Conservation (phyloP, 2,888 invertebrate species). For the Deilephila elpenor region DNA sequence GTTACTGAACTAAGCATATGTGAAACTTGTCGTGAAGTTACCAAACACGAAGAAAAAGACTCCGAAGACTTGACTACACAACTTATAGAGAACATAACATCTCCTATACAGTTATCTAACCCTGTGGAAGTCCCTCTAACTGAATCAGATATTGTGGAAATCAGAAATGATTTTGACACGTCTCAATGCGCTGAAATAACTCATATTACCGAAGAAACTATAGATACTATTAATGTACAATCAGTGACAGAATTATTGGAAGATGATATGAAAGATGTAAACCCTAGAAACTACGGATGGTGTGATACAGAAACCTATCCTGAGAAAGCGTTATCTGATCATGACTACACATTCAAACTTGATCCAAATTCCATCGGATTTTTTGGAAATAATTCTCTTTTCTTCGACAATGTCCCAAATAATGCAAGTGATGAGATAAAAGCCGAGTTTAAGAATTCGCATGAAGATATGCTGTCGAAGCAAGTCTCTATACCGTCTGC, state of each 20-base stretch:
- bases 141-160: slow-evolving; percentile 45
- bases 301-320: neutral
- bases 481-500: slow-evolving; percentile 51
- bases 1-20: slow-evolving; percentile 67
- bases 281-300: slow-evolving; percentile 62
- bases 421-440: slow-evolving; percentile 73
- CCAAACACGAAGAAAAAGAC: slow-evolving; percentile 59
- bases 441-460: slow-evolving; percentile 62
- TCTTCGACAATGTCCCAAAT: slow-evolving; percentile 62
- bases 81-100: slow-evolving; percentile 74
- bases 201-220: slow-evolving; percentile 69
- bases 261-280: slow-evolving; percentile 43
- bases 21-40: slow-evolving; percentile 72
- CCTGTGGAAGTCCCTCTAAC: slow-evolving; percentile 66
- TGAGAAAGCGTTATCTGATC: slow-evolving; percentile 37
- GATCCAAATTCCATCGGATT: slow-evolving; percentile 58
- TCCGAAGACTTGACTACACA: slow-evolving; percentile 67
- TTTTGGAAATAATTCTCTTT: slow-evolving; percentile 57
- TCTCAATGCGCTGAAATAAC: slow-evolving; percentile 62
- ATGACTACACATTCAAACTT: slow-evolving; percentile 54
- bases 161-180: slow-evolving; percentile 49
- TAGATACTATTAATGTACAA: slow-evolving; percentile 67
- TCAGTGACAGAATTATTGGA: slow-evolving; percentile 64
- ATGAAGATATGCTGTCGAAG: slow-evolving; percentile 59
- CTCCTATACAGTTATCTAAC: slow-evolving; percentile 72